Conservation (phyloP, 2,113 vertebrate species). For the Jacana jacana region DNA sequence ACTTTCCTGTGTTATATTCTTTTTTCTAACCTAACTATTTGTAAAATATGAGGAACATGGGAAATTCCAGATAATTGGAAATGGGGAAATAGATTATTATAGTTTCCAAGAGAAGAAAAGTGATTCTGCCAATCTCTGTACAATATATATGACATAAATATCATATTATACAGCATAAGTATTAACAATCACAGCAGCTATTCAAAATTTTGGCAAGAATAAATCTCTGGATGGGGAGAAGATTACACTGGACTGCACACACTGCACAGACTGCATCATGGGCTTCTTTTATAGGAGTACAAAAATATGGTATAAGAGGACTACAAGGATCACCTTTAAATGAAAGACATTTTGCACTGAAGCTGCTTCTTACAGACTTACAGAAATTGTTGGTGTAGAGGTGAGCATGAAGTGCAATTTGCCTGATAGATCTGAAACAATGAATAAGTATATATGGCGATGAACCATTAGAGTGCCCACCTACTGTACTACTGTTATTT, state of each 20-base stretch:
- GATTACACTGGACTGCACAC: not conserved
- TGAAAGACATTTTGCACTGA: not conserved
- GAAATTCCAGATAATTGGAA: not conserved
- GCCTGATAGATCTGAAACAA: not conserved
- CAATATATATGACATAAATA: not conserved
- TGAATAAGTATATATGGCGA: not conserved
- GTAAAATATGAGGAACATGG: slow-evolving; percentile 1
- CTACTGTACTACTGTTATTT: not conserved
- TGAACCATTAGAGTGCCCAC: not conserved
- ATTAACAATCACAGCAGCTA: not conserved
- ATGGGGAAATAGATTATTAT: not conserved
- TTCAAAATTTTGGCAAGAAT: not conserved
- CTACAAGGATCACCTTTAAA: not conserved
- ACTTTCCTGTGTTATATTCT: not conserved
- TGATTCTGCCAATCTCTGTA: not conserved
- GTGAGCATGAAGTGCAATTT: not conserved
- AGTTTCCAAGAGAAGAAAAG: not conserved
- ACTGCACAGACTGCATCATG: not conserved
- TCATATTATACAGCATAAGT: not conserved
- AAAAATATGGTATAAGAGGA: not conserved
- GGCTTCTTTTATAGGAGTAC: not conserved
- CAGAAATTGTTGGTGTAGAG: not conserved
- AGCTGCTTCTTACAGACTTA: not conserved
- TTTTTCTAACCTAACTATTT: not conserved
- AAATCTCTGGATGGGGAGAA: not conserved